Evolutionary conservation across 2,797 vertebrate genomes (phyloP).

Genomic region (Acipenser ruthenus): DNA sequence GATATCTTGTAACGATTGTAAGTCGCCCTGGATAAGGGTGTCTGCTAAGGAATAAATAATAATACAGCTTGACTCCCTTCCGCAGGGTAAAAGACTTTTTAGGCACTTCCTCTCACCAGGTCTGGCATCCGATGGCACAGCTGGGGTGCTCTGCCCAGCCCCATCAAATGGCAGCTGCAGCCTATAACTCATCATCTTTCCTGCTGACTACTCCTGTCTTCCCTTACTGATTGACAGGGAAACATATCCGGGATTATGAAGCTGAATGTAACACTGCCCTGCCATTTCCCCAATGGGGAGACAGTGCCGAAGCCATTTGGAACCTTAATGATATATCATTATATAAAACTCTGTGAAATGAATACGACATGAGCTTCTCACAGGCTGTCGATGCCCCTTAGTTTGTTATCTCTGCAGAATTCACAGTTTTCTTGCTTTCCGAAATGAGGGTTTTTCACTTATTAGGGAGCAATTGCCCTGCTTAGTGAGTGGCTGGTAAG

Average conservation of each 20-base stretch:
- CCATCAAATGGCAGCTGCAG: conserved; percentile 29
- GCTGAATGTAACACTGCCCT: conserved; percentile 22
- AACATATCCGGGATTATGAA: conserved; percentile 9
- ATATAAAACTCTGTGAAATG: conserved; percentile 26
- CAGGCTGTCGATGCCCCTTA: conserved; percentile 4
- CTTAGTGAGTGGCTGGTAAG: conserved; percentile 4
- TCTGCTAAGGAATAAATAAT: too few species aligned
- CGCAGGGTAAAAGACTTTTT: not conserved
- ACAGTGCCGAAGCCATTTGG: conserved; percentile 24
- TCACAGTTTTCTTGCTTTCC: not conserved
- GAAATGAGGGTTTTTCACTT: not conserved
- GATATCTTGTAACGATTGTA: too few species aligned
- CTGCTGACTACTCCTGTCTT: conserved; percentile 10
- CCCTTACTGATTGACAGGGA: conserved; percentile 31
- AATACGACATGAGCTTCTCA: conserved; percentile 29
- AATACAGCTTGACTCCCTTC: too few species aligned
- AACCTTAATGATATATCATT: conserved; percentile 26
- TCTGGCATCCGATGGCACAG: conserved; percentile 20
- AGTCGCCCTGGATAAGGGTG: too few species aligned
- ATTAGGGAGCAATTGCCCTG: not conserved
- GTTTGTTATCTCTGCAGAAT: not conserved
- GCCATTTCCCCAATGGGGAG: conserved; percentile 29
- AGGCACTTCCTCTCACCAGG: conserved; percentile 16
- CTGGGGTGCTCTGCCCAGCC: conserved; percentile 23
- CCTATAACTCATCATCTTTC: conserved; percentile 19